Evolutionary conservation across 2,113 vertebrate genomes (phyloP), one percentile per base, ranked within the genome.

Genomic region (Alethe castanea): DNA sequence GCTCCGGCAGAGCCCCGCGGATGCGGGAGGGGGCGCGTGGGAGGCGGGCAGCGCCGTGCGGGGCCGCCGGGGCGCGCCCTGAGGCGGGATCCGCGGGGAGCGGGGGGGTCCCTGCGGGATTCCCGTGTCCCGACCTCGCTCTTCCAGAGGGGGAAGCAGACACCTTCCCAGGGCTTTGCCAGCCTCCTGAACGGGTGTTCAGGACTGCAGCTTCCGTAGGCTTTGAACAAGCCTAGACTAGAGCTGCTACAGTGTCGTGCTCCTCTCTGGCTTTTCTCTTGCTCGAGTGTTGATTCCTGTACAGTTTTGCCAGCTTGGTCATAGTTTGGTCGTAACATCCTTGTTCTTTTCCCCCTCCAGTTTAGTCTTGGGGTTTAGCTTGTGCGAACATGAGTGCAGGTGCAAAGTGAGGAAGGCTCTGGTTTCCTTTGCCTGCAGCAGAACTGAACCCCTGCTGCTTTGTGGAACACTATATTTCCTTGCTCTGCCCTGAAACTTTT

Each of bases 281-380:
- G 33, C 6, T 45, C 2, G 1, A 6, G 3, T 17, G 25, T 66
- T 35, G 31, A 25, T 62, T 23, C 12, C 8, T 23, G 3, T 35
- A 10, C 15, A 3, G 45, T 83, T 71, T 22, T 17, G 71, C 6
- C 3, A 26, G 9, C n/a, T 64, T 36, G 29, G 15, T 78, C 3
- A 0, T 8, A 8, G 28, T 28, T 54, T 53, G 6, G 35, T 36
- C 4, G 0, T 44, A 48, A 36, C 1, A 1, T 13, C 13, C 38
- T 9, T 48, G 2, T 19, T 50, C 44, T 25, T 14, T 7, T 4
- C 6, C 5, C 4, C 0, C 0, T 5, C 1, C 3, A 19, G 0
- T 5, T 33, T 18, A 19, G 9, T 25, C 7, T 48, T 56, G 4
- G 24, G 3, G 5, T 76, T 87, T 78, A 56, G 12, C 14, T 69